Evolutionary conservation across 2,888 invertebrate genomes (phyloP).

Genomic region (Apamea crenata): DNA sequence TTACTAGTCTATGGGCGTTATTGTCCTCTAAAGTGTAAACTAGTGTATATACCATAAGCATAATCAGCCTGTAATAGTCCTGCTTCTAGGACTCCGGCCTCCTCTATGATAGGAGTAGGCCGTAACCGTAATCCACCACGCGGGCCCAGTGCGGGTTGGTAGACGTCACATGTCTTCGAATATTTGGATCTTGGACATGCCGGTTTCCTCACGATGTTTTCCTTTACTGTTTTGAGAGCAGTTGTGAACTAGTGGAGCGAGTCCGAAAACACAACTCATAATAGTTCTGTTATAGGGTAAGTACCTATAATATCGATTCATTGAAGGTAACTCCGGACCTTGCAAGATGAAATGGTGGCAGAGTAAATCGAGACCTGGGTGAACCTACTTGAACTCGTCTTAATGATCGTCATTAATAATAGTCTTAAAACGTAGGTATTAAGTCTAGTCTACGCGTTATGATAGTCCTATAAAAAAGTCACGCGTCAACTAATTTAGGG

Average conservation of each 20-base stretch:
- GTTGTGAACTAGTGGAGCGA: not conserved
- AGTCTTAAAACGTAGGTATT: slow-evolving; percentile 12
- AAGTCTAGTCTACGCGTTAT: slow-evolving; percentile 31
- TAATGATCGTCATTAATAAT: slow-evolving; percentile 37
- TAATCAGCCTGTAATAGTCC: not conserved
- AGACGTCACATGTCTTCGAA: not conserved
- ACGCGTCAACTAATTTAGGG: slow-evolving; percentile 15
- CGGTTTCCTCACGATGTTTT: not conserved
- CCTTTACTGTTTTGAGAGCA: not conserved
- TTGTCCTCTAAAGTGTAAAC: not conserved
- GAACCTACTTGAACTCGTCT: slow-evolving; percentile 38
- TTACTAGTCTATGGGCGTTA: not conserved
- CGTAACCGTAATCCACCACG: not conserved
- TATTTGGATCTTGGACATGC: not conserved
- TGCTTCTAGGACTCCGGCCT: not conserved
- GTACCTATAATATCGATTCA: not conserved
- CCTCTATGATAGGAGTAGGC: not conserved
- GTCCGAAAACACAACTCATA: not conserved
- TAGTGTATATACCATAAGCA: not conserved
- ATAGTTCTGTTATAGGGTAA: not conserved
- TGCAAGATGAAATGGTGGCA: not conserved
- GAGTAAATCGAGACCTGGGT: not conserved
- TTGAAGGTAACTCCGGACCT: not conserved
- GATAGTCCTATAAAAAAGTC: slow-evolving; percentile 46
- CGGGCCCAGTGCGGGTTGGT: not conserved